Base-by-base conservation (phyloP, 1,140 invertebrate genomes). In the Myzus persicae region DNA sequence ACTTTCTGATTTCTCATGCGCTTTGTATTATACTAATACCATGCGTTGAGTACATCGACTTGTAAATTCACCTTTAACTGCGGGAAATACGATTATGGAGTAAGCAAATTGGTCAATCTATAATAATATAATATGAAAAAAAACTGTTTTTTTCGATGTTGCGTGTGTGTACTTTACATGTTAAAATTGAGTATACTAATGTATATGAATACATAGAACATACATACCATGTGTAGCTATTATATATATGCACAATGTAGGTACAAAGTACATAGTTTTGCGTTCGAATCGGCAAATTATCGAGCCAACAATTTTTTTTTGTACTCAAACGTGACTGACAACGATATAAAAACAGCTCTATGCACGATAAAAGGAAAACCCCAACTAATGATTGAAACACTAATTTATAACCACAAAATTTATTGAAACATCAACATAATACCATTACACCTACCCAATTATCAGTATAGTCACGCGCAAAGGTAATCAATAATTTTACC, bases 381-480 rank as follows among this genome's bases (percentile, higher is more conserved):
- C 46, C 31, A 44, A 46, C n/a, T 59, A 40, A 90, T 42, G n/a
- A 90, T 42, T 22, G n/a, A 90, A 54, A 48, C n/a, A n/a, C 87
- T 48, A 18, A 88, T 51, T 88, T 48, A 24, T 40, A 90, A 90
- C 51, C 88, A 20, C 51, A 90, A 5, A 18, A 76, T n/a, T n/a
- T 76, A n/a, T 76, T n/a, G 38, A 40, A 42, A 84, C 40, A 38
- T 24, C 9, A 26, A 42, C 40, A 42, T 42, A 84, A 84, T 40
- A 51, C 59, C 59, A 67, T 14, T 48, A 48, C 20, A 51, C 48
- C 0, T 51, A 59, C 9, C 48, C 38, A 40, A 90, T 59, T 59
- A 90, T 42, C 88, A 59, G 88, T 90, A 40, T n/a, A 48, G 48
- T 90, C 88, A 90, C 88, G 88, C 54, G 1, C 38, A 9, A 90